A percentile compares a stretch with the other conserved stretches of the same genome.
Evolutionary conservation across 2,888 invertebrate genomes (phyloP).

Genomic region (Trissolcus brochymenae): DNA sequence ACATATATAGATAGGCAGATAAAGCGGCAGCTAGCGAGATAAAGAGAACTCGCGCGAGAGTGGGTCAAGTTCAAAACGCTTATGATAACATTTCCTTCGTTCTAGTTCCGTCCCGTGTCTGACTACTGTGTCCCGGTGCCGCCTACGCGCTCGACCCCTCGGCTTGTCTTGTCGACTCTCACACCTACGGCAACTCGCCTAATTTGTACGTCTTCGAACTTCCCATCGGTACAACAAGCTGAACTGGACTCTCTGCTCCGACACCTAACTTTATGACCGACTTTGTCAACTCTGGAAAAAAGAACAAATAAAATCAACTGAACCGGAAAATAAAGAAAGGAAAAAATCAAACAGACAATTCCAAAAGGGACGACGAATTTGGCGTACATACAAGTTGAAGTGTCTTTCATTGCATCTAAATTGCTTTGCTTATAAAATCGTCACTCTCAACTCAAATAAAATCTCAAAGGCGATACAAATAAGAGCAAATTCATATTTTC

Average conservation of each 20-base stretch:
- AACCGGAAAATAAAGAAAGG: too few species aligned
- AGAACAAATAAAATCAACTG: too few species aligned
- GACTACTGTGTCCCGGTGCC: slow-evolving; percentile 26
- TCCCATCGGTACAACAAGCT: too few species aligned
- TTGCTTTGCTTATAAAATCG: too few species aligned
- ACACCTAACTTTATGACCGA: too few species aligned
- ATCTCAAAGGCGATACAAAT: slow-evolving; percentile 1
- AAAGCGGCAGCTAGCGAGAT: slow-evolving; percentile 43
- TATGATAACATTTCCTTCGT: slow-evolving; percentile 72
- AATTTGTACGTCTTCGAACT: background rate
- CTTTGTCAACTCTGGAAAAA: too few species aligned
- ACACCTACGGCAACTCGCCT: slow-evolving; percentile 1
- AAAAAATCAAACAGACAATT: too few species aligned
- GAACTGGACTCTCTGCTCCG: too few species aligned
- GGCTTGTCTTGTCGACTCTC: slow-evolving; percentile 8
- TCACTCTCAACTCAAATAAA: too few species aligned
- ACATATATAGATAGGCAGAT: slow-evolving; percentile 50
- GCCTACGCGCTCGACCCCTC: slow-evolving; percentile 16
- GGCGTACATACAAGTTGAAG: too few species aligned
- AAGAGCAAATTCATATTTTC: slow-evolving; percentile 9
- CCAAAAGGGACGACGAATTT: too few species aligned
- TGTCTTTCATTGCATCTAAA: too few species aligned
- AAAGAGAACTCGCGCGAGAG: slow-evolving; percentile 63
- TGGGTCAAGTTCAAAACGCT: slow-evolving; percentile 75
- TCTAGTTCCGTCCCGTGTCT: slow-evolving; percentile 59